Evolutionary conservation across 1,140 invertebrate species (phyloP), one percentile per base, ranked within the genome.

Genomic region (Penaeus japonicus): DNA sequence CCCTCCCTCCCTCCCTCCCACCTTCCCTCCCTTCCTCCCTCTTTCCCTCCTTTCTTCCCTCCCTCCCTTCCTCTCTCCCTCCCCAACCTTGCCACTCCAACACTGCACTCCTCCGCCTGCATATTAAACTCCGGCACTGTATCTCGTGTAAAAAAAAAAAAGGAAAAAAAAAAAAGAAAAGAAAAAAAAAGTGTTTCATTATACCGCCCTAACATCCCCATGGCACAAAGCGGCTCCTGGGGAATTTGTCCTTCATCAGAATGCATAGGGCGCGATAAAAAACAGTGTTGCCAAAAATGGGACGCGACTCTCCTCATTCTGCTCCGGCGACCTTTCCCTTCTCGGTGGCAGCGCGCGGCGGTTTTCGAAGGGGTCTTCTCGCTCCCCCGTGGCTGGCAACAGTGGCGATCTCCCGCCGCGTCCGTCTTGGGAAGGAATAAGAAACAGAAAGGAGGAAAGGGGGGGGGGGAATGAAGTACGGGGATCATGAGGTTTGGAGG

Each of bases 211-310:
- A 79, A 86, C 78, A 65, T 62, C 84, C 55, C 27, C 22, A 39
- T 79, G 84, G 84, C 77, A 86, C 84, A 86, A 86, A 86, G 77
- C 75, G 30, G 75, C 84, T 86, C 84, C 59, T 80, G 59, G 79
- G 85, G 85, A 82, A 75, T 81, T 87, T 81, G 86, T 83, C 86
- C 86, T 88, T 84, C 79, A 88, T 88, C 86, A 88, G 81, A 88
- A 88, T 88, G 86, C 86, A 88, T 77, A 57, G 80, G 80, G 80
- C 24, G 86, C 86, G 86, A 84, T 88, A 88, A 88, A 47, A 88
- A 84, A 88, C 70, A 57, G 86, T 18, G 80, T 27, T 35, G 86
- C 79, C 86, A 88, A 82, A 83, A 88, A 83, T 59, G 86, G 70
- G 30, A 57, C 47, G 27, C 22, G 30, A 54, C 22, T n/a, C 79